These are phyloP conservation scores for Leuciscus waleckii DNA, from an alignment of 2,797 vertebrate genomes.

Conservation along the genomic window DNA sequence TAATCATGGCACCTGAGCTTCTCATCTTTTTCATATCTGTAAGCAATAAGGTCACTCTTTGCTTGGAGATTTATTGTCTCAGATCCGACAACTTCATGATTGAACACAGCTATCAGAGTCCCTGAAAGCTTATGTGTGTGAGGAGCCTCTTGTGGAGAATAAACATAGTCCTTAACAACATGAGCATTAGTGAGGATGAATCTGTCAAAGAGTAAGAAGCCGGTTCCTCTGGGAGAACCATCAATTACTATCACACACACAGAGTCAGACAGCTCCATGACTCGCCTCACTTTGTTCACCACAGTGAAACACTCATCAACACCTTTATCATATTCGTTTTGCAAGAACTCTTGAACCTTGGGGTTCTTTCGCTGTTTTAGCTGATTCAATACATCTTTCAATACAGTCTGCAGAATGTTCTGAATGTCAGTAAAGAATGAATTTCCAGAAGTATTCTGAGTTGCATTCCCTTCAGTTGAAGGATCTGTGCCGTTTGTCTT, in stretches of 20 bases:
- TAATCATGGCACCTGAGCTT: constrained; percentile 32
- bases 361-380: constrained; percentile 27
- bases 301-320: constrained; percentile 9
- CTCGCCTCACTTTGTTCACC: constrained; percentile 47
- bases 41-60: neutral
- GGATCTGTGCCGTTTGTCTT: neutral
- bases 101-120: neutral
- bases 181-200: constrained; percentile 63
- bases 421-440: neutral
- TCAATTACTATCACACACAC: neutral
- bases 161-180: neutral
- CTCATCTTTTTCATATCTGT: constrained; percentile 41
- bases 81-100: fast-evolving
- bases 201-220: constrained; percentile 47
- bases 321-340: constrained; percentile 67
- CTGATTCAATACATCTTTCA: neutral
- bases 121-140: neutral
- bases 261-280: constrained; percentile 56
- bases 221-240: neutral
- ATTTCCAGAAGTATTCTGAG: neutral
- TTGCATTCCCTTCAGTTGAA: neutral
- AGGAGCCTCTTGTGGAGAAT: constrained; percentile 2
- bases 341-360: constrained; percentile 1
- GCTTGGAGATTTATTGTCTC: neutral
- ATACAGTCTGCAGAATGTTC: neutral